Base-by-base conservation (phyloP, 2,113 vertebrate species). In the Xiphorhynchus elegans region DNA sequence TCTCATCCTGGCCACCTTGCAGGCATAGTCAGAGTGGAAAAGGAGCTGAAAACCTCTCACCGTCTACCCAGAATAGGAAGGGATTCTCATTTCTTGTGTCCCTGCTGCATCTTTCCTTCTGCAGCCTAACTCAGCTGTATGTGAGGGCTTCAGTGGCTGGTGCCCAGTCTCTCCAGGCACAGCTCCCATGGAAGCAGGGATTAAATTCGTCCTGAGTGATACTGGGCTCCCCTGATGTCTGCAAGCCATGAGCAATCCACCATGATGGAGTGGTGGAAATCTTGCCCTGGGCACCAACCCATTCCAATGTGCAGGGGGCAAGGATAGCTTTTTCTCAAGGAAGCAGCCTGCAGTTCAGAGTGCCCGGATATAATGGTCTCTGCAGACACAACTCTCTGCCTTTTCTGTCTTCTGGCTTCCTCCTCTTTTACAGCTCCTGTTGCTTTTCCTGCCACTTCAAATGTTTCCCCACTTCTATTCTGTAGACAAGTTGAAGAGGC, bases 291-390 rank as follows among this genome's bases (percentile, higher is more conserved):
- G 16, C 40, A 33, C 35, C 56, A 66, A 1, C 44, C 73, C 14
- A 2, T 66, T 28, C 14, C 18, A 29, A 0, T 14, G 11, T 8
- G 1, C 2, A 2, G 28, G 24, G 10, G 9, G 28, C 10, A 6
- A 11, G 4, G 5, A 10, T 15, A 28, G 46, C 50, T 49, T 19
- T n/a, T 5, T 11, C 19, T 39, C 17, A 13, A 75, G 26, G 26
- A 62, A 63, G 26, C 52, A 94, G n/a, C 35, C 59, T 47, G 25
- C 29, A 72, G 3, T 33, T 60, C 75, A 55, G 60, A 55, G n/a
- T 56, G 14, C 37, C 60, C 69, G 67, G 25, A 7, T 68, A 17
- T 75, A 28, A 37, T 1, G 2, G 13, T 39, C 39, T 56, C 40
- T 79, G 56, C n/a, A 85, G 79, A 19, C 7, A 37, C 4, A 3